Base-by-base conservation (phyloP, 2,797 vertebrate genomes). In the Microctenopoma lineatum region DNA sequence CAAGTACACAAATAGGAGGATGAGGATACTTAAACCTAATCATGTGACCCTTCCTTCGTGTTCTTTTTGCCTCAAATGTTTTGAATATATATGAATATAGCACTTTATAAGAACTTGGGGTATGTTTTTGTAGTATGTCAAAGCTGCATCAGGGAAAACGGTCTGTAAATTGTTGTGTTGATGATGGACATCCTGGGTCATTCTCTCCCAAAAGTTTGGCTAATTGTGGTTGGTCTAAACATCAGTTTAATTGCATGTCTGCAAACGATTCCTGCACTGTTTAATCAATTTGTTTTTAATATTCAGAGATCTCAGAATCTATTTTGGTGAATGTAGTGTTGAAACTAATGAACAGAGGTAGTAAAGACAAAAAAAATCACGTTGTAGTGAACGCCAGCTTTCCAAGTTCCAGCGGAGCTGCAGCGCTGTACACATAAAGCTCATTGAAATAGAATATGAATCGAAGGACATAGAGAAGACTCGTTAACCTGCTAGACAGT, bases 11-110 rank as follows among this genome's bases (percentile, higher is more conserved):
- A 66, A 57, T 21, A 48, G 46, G 53, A 59, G 10, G 41, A 53
- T 54, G 57, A 55, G 41, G 59, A 71, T 15, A 47, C 50, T 58
- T 60, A 29, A 58, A 70, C 64, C 7, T 0, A 41, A 41, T 70
- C 3, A 5, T 59, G 39, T 36, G 39, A 66, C 39, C 36, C 25
- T 39, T 54, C 34, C 13, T 60, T 57, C 42, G 15, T 45, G 26
- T 46, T 83, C 16, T 53, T 12, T 70, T 53, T 67, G 27, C 41
- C 16, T 58, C 41, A 7, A 21, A 39, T 38, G 11, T 41, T 21
- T 72, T 39, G 48, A n/a, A n/a, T n/a, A n/a, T n/a, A n/a, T n/a
- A 38, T 73, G 77, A 83, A 81, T 21, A 73, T 59, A 25, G 16
- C 10, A 52, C 5, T 15, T 55, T 53, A 51, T 29, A 39, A 39